A percentile compares a stretch with the other conserved stretches of the same genome.
These are phyloP conservation scores for Toxostoma redivivum DNA, from an alignment of 2,113 vertebrate species.

Conservation along the genomic window DNA sequence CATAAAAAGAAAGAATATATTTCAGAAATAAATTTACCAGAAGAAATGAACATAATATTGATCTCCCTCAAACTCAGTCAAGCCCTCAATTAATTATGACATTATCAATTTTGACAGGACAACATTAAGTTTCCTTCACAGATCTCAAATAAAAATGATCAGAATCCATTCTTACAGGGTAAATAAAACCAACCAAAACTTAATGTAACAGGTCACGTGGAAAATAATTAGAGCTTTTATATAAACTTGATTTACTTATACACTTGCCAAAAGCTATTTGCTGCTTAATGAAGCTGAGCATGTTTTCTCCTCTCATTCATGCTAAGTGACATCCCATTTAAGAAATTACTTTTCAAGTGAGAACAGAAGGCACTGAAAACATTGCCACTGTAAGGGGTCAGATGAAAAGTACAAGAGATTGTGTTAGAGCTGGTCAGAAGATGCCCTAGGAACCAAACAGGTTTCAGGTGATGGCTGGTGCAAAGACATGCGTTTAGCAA, in stretches of 20 bases:
- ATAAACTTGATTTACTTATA: background rate
- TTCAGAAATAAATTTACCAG: background rate
- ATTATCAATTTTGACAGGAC: background rate
- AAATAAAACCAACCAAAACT: background rate
- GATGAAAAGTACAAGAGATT: background rate
- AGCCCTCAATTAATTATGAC: background rate
- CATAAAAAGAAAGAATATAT: background rate
- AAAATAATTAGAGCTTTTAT: conserved; percentile 14
- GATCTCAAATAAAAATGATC: background rate
- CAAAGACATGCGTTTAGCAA: background rate
- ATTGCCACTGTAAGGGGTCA: background rate
- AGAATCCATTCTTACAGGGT: background rate
- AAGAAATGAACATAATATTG: background rate
- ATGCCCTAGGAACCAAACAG: background rate
- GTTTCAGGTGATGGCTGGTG: background rate
- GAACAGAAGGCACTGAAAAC: background rate
- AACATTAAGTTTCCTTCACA: background rate
- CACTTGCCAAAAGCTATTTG: background rate
- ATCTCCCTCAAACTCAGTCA: background rate
- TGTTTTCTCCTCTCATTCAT: background rate
- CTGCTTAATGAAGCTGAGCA: conserved; percentile 9
- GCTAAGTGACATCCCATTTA: background rate
- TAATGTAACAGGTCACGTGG: background rate
- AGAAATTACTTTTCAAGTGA: background rate
- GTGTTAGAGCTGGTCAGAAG: background rate